phyloP scores from a whole-genome alignment of 2,113 vertebrate species.

The Chloroceryle aenea region DNA sequence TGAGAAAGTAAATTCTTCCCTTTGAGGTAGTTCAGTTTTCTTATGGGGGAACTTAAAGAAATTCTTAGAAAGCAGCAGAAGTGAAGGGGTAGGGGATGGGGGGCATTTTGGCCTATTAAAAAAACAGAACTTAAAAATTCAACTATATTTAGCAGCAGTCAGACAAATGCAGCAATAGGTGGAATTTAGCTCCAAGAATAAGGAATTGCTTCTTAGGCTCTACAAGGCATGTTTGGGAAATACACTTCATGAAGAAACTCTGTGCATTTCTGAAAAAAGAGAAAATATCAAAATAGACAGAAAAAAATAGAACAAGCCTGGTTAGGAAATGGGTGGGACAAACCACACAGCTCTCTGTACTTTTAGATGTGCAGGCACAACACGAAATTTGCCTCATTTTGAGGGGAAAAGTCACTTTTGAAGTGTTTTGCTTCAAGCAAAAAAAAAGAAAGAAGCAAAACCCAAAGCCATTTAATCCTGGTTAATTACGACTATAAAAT shows the following conservation, averaged over 20 bases:
- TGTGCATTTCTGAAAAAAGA: not conserved
- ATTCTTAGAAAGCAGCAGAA: not conserved
- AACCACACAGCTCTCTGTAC: not conserved
- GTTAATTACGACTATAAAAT: not conserved
- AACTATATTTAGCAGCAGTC: not conserved
- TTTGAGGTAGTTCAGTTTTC: not conserved
- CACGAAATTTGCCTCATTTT: not conserved
- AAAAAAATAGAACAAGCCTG: not conserved
- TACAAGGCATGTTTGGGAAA: rapidly evolving
- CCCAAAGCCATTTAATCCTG: not conserved
- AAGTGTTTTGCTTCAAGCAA: not conserved
- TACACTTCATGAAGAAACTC: rapidly evolving
- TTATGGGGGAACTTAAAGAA: not conserved
- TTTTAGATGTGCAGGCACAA: not conserved
- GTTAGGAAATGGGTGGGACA: not conserved
- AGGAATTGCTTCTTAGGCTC: not conserved
- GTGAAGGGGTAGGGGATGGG: rapidly evolving
- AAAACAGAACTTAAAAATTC: not conserved
- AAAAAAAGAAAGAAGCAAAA: not conserved
- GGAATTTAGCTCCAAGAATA: not conserved
- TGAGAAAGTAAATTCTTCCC: not conserved
- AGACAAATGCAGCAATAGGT: not conserved
- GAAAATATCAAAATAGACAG: not conserved
- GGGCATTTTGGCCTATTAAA: not conserved
- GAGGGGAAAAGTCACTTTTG: not conserved